phyloP scores from a whole-genome alignment of 2,888 invertebrate species.

The Drosophila prostipennis region DNA sequence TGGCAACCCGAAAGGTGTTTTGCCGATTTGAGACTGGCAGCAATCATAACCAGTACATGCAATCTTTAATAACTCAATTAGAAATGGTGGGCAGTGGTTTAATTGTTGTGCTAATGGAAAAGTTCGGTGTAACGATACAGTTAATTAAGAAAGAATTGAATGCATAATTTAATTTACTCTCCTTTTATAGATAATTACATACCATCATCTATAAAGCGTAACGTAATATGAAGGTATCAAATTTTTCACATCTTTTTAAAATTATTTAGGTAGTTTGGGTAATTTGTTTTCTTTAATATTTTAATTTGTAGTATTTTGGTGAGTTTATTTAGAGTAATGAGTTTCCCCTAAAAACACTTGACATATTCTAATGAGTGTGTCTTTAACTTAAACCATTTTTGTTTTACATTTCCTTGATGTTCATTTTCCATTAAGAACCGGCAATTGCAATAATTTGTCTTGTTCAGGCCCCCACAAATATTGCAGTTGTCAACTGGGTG shows the following conservation, averaged over 20 bases:
- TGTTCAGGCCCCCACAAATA: conserved; percentile 1
- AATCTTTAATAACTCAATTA: conserved; percentile 71
- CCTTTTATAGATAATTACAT: no score
- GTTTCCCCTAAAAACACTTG: no score
- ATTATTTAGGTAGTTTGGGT: no score
- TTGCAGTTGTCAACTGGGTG: conserved; percentile 12
- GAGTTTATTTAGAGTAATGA: no score
- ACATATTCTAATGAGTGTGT: not conserved
- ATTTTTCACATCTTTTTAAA: no score
- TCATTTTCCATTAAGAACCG: conserved; percentile 1
- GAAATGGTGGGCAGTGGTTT: conserved; percentile 11
- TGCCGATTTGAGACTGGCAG: not conserved
- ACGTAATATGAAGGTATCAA: no score
- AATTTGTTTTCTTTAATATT: no score
- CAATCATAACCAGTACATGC: conserved; percentile 57
- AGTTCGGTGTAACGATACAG: no score
- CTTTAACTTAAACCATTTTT: not conserved
- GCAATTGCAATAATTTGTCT: conserved; percentile 15
- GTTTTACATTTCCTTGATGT: not conserved
- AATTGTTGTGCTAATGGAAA: conserved; percentile 10
- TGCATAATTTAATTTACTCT: no score
- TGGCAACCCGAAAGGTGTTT: conserved; percentile 54
- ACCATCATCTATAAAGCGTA: no score
- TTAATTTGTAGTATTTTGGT: no score
- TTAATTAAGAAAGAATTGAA: no score